Conservation (phyloP, 2,888 invertebrate species). For the Pollenia griseotomentosa region DNA sequence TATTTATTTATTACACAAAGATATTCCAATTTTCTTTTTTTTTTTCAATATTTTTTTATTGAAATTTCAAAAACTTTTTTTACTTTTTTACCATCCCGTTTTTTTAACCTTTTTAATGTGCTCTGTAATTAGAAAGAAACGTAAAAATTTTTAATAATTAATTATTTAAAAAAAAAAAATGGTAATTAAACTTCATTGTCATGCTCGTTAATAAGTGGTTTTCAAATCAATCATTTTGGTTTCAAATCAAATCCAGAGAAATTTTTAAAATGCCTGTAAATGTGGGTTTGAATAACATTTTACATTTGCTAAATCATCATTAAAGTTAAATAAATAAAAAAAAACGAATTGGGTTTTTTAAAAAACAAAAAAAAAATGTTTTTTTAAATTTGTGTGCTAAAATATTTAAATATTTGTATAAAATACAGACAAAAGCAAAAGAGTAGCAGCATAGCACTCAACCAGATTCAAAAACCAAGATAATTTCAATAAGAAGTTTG, state of each 20-base stretch:
- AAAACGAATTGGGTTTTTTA: too few relatives aligned
- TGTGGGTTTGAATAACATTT: too few relatives aligned
- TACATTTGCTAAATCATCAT: too few relatives aligned
- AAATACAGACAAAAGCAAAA: too few relatives aligned
- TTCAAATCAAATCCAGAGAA: neutral
- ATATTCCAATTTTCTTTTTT: neutral
- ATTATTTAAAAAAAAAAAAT: neutral
- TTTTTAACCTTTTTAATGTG: neutral
- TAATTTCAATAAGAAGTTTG: too few relatives aligned
- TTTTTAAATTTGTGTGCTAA: too few relatives aligned
- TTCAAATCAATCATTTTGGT: neutral
- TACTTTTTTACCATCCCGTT: conserved; percentile 1
- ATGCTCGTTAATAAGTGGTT: conserved; percentile 33
- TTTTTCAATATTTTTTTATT: neutral
- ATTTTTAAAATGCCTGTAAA: too few relatives aligned
- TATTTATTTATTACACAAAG: neutral
- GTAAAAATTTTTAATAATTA: neutral
- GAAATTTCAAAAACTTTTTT: neutral
- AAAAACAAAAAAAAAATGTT: too few relatives aligned
- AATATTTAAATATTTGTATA: too few relatives aligned
- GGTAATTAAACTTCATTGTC: neutral
- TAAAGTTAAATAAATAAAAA: too few relatives aligned
- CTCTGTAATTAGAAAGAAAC: conserved; percentile 39
- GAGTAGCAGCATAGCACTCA: too few relatives aligned
- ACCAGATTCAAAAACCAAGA: too few relatives aligned